phyloP scores from a whole-genome alignment of 2,113 vertebrate species.

The Genyomyrus donnyi region DNA sequence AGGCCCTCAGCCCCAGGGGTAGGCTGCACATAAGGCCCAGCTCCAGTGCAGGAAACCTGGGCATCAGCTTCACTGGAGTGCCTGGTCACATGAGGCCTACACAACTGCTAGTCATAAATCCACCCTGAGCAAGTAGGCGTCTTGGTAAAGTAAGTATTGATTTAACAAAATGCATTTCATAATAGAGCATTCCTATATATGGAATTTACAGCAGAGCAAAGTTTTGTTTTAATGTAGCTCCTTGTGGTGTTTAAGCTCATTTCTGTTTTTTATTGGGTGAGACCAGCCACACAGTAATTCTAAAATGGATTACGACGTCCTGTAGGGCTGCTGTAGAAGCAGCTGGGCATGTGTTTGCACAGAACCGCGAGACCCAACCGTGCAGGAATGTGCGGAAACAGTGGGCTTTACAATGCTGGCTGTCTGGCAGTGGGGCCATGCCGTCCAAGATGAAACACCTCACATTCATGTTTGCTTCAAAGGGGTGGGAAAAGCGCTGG shows the following conservation, averaged over 20 bases:
- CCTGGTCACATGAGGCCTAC: conserved; percentile 23
- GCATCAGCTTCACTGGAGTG: conserved; percentile 30
- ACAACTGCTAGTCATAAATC: conserved; percentile 4
- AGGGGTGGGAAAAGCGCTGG: neutral
- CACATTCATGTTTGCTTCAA: neutral
- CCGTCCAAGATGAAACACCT: neutral
- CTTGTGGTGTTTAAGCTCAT: neutral
- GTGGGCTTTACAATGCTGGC: neutral
- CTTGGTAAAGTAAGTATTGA: neutral
- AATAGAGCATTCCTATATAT: neutral
- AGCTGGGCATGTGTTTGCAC: neutral
- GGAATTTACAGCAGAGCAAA: neutral
- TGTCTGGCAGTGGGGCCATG: neutral
- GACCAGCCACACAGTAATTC: neutral
- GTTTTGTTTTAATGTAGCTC: neutral
- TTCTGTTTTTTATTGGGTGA: neutral
- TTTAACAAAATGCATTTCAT: neutral
- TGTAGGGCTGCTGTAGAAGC: neutral
- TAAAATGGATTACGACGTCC: neutral
- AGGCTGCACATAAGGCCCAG: conserved; percentile 34
- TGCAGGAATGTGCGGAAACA: neutral
- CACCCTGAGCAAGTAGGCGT: neutral
- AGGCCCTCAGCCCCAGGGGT: conserved; percentile 31
- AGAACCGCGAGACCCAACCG: neutral
- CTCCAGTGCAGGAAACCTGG: conserved; percentile 34